Evolutionary conservation across 2,113 vertebrate species (phyloP), one percentile per base, ranked within the genome.

Genomic region (Lynx canadensis): DNA sequence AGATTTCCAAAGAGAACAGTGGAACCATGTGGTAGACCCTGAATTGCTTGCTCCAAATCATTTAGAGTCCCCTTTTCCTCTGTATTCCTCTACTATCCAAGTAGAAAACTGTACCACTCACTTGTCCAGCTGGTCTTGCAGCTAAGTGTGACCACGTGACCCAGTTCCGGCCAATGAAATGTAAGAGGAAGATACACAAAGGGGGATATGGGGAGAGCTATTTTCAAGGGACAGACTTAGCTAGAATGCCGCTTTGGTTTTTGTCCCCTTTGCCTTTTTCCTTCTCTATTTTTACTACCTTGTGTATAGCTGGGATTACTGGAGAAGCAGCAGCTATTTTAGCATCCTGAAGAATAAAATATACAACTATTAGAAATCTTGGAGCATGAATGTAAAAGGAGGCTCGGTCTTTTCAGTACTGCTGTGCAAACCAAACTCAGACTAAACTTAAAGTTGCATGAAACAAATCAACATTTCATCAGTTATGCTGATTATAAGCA

Each of bases 401-500:
- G 41, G 0, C 13, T 48, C 7, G 48, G 16, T 16, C 18, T 21
- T 29, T 92, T 50, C 10, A 23, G 57, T 69, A 36, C 23, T 85
- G 7, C 48, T 63, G 5, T 15, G 8, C 29, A 63, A 36, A 8
- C 14, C 3, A 29, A 74, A 57, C 11, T 76, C 68, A 31, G 5
- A 38, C 69, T n/a, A 84, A 78, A 86, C 3, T 66, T 74, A 45
- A 45, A 45, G 45, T 19, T 18, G 7, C n/a, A 27, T 60, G 41
- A 81, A 91, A 89, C 41, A 88, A 85, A 21, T 18, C 55, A 36
- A 29, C 19, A 57, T 78, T 82, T 95, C 27, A 74, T 31, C 3
- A 33, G 7, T 57, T 83, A 71, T n/a, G 15, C 2, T 91, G 25
- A 83, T 50, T 57, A 63, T 52, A 86, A 94, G 66, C 50, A 95